Base-by-base conservation (phyloP, 2,797 vertebrate species). In the Avahi laniger region DNA sequence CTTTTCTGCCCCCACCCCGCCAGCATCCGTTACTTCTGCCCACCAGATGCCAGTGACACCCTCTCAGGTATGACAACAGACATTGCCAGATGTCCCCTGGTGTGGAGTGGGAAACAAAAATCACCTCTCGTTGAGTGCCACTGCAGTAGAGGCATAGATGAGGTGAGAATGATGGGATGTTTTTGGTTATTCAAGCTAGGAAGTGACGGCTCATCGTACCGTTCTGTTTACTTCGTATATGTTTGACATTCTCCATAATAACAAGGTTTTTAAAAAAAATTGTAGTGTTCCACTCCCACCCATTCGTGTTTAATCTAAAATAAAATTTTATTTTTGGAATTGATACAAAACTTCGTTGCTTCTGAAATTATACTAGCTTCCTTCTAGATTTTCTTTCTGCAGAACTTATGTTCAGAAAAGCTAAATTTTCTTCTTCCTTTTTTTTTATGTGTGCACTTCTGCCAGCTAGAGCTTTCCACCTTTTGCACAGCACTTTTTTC, bases 211-310 rank as follows among this genome's bases (percentile, higher is more conserved):
- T 67, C 41, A 5, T 24, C 54, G 2, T 69, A 18, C 46, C 79
- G 18, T 15, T 97, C 50, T 88, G 8, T 91, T 75, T 46, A 35
- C 67, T n/a, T 76, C 30, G 38, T n/a, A 11, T n/a, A 28, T 83
- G 20, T 94, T 83, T 94, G n/a, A 94, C 65, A 78, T 59, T 89
- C 84, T 80, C 43, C 86, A 83, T 14, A 15, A 46, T 65, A 87
- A 76, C 59, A 43, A 59, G 38, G 46, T 20, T 88, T 63, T 12
- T 22, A 1, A n/a, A 67, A 50, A 76, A 41, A 81, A 46, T 79
- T 65, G 10, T 33, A 59, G 33, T 63, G 38, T 35, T 41, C 52
- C 18, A 88, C 46, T 18, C 69, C 63, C 24, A 82, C 46, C 9
- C 43, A 79, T 28, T 86, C 30, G 43, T 57, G 63, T 79, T 18